Evolutionary conservation across 2,888 invertebrate species (phyloP).

Genomic region (Mechanitis messenoides): DNA sequence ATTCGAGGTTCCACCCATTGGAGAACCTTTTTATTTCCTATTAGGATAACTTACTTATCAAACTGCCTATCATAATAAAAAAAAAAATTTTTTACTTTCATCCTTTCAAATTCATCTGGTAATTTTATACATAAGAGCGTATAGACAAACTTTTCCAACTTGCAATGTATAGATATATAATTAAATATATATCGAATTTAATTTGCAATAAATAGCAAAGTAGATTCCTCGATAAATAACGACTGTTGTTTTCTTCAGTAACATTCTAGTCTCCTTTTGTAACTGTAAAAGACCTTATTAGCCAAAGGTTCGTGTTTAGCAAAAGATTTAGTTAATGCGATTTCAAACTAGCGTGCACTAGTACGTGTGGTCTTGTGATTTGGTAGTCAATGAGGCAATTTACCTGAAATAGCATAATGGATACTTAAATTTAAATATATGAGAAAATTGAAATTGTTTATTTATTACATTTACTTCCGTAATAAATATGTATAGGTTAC

Average conservation of each 20-base stretch:
- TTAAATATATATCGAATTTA: too few relatives aligned
- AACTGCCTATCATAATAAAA: too few relatives aligned
- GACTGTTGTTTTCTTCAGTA: conserved; percentile 35
- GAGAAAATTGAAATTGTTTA: conserved; percentile 7
- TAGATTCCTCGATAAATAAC: conserved; percentile 24
- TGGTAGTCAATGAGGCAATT: conserved; percentile 60
- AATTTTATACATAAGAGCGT: too few relatives aligned
- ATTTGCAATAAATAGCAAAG: neutral
- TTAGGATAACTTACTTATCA: too few relatives aligned
- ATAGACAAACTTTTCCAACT: too few relatives aligned
- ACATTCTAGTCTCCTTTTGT: conserved; percentile 29
- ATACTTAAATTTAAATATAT: conserved; percentile 19
- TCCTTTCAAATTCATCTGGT: too few relatives aligned
- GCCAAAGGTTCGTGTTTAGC: conserved; percentile 47
- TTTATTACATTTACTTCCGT: conserved; percentile 5
- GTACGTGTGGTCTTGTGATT: conserved; percentile 53
- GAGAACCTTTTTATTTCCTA: too few relatives aligned
- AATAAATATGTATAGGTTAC: conserved; percentile 12
- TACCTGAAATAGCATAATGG: conserved; percentile 36
- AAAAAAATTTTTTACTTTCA: too few relatives aligned
- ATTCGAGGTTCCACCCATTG: too few relatives aligned
- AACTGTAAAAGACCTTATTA: conserved; percentile 56
- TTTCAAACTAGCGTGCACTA: conserved; percentile 49
- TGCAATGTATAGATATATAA: too few relatives aligned
- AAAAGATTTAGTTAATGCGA: conserved; percentile 56